Base-by-base conservation (phyloP, 2,888 invertebrate genomes). In the Argyra leucocephala region DNA sequence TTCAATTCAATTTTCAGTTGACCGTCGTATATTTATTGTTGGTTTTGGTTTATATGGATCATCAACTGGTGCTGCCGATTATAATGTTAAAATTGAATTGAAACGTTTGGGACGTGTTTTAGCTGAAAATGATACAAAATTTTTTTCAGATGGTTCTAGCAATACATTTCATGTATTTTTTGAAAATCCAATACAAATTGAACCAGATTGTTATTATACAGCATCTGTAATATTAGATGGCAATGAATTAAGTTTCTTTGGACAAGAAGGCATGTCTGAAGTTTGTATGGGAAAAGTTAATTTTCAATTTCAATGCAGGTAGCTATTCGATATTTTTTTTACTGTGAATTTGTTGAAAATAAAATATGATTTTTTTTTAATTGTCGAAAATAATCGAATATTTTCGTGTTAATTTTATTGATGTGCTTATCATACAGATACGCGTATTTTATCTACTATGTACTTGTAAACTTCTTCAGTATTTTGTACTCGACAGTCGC, bases 31-130 rank as follows among this genome's bases (percentile, higher is more conserved):
- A 75, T 97, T 96, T 77, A 91, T 97, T 64, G 93, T 96, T 64
- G 96, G 96, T 60, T 94, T 96, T 79, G 96, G 96, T 22, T 81
- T 97, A 6, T 97, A 96, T 76, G 97, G 97, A 66, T 96, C 96
- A 5, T 96, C 96, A 61, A 95, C 93, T 74, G 96, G 96, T 67
- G 93, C 95, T 61, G 93, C 96, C 21, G 95, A 96, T 76, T 97
- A 96, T 76, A 90, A 89, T 76, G 96, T 95, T 2, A 93, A 92
- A 78, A 95, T 96, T 73, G 96, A 96, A 81, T 82, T 96, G 63
- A 96, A 96, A 80, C 85, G 93, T 66, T 83, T 92, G 66, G 96
- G 96, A 3, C 85, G 91, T 70, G 87, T 94, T 10, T 81, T 96
- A 60, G 95, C 96, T 15, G 93, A 94, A 75, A 93, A 93, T 78